Percentiles rank a stretch among this genome's conserved stretches.
Evolutionary conservation across 2,888 invertebrate genomes (phyloP).

Genomic region (Diaphora mendica): DNA sequence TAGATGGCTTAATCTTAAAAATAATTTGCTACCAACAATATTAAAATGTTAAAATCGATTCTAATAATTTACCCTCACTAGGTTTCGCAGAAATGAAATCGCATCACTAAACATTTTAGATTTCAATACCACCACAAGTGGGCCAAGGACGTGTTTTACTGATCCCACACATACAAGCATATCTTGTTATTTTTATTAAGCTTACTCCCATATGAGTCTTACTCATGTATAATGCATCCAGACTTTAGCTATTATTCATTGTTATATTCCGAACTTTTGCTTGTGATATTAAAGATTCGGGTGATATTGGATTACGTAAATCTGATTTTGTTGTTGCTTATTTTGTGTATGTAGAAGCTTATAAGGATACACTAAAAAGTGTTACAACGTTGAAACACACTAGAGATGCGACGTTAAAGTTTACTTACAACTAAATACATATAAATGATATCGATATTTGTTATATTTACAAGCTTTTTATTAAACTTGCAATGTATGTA

Average conservation of each 20-base stretch:
- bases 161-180: slow-evolving; percentile 32
- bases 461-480: too few species aligned
- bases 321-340: slow-evolving; percentile 25
- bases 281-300: slow-evolving; percentile 51
- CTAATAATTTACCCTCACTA: slow-evolving; percentile 19
- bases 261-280: slow-evolving; percentile 34
- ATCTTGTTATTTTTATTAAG: slow-evolving; percentile 45
- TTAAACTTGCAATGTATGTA: too few species aligned
- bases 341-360: slow-evolving; percentile 26
- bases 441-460: background rate
- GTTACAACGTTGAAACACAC: slow-evolving; percentile 6
- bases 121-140: slow-evolving; percentile 42
- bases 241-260: slow-evolving; percentile 50
- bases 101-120: slow-evolving; percentile 44
- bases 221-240: slow-evolving; percentile 54
- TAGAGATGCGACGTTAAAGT: too few species aligned
- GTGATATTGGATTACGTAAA: slow-evolving; percentile 54
- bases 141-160: slow-evolving; percentile 41
- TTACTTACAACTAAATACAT: background rate
- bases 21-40: background rate
- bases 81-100: slow-evolving; percentile 22
- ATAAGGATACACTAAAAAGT: slow-evolving; percentile 16
- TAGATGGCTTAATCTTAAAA: background rate
- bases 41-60: background rate
- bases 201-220: slow-evolving; percentile 25